Conservation (phyloP, 2,797 vertebrate genomes). For the Babyrousa celebensis region DNA sequence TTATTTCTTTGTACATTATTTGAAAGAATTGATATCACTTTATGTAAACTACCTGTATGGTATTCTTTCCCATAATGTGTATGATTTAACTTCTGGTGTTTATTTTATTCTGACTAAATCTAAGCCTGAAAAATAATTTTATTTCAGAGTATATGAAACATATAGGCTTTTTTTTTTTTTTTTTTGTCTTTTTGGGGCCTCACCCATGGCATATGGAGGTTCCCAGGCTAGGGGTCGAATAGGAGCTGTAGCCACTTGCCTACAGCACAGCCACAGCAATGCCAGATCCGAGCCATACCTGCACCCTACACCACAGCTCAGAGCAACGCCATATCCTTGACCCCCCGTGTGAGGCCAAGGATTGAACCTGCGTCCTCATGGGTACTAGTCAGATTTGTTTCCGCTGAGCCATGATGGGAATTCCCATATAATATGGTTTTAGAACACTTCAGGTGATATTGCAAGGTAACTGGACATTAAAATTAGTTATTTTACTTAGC, state of each 20-base stretch:
- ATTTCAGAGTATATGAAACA: not conserved
- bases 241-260: too few species aligned
- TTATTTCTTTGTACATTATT: slow-evolving; percentile 26
- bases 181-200: too few species aligned
- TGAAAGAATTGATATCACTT: not conserved
- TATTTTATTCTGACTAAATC: slow-evolving; percentile 55
- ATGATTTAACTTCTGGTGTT: slow-evolving; percentile 43
- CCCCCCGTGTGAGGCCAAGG: too few species aligned
- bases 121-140: slow-evolving; percentile 31
- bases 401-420: too few species aligned
- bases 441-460: not conserved
- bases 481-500: slow-evolving; percentile 17
- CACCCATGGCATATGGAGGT: too few species aligned
- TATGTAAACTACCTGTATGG: not conserved
- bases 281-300: too few species aligned
- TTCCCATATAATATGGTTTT: not conserved
- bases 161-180: not conserved
- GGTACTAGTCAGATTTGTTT: too few species aligned
- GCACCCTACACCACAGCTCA: too few species aligned
- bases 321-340: too few species aligned
- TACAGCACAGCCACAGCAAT: too few species aligned
- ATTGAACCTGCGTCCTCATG: too few species aligned
- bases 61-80: not conserved
- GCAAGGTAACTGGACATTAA: not conserved
- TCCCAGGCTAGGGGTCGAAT: too few species aligned